Evolutionary conservation across 30 jellyfish, hydroid and myxozoan species (phyloP), one percentile per base, ranked within the genome.

Genomic region (Cassiopea andromeda): DNA sequence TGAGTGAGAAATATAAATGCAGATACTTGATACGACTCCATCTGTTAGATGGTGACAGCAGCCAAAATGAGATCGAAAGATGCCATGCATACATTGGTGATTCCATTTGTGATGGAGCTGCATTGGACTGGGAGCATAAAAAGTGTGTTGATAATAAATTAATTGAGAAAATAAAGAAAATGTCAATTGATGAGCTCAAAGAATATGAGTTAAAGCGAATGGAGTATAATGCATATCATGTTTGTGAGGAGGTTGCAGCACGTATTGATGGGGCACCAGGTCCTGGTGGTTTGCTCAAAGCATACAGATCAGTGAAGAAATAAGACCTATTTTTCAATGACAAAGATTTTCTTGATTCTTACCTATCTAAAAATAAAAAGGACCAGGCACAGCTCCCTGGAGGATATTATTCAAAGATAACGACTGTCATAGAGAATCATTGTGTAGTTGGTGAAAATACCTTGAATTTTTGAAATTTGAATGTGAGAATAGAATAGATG

Each of bases 201-300:
- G 38, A 27, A 27, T 27, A 27, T 27, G 38, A 27, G 38, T 27
- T 27, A 27, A 27, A 27, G 38, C 0, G 38, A 27, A 27, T 27
- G 38, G 38, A 27, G 38, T 27, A 27, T 27, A 27, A 27, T 27
- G 38, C 38, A 27, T 27, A 60, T 58, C 44, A 50, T 47, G 80
- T 80, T n/a, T 57, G 80, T 60, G 80, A 80, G 12, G 89, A 80
- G 54, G 54, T 80, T 80, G 14, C 84, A 18, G 16, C 89, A 47
- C 89, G 89, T 47, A 80, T 80, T 9, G 89, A 80, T 80, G 89
- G 89, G 14, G 89, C 89, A 9, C 84, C 89, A 12, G 90, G 87
- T 61, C 90, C 81, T 19, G 90, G 90, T 61, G 90, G 90, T 43
- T 60, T 57, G 17, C 84, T 60, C n/a, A 61, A 54, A 54, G 64